Base-by-base conservation (phyloP, 2,888 invertebrate species). In the Sphinx pinastri region DNA sequence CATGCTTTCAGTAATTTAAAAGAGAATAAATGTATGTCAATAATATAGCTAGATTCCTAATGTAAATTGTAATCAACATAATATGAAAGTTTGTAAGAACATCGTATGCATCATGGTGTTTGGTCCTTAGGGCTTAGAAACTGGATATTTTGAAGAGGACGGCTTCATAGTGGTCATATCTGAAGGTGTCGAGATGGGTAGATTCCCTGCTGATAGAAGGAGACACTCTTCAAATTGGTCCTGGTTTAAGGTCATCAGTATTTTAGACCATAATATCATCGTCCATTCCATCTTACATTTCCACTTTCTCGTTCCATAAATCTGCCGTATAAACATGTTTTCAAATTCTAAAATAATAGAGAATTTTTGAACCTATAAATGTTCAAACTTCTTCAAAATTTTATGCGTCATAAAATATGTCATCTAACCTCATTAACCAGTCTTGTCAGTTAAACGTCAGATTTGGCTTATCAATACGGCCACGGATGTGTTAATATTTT, bases 241-340 rank as follows among this genome's bases (percentile, higher is more conserved):
- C 90, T 96, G 96, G 96, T 92, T 96, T 89, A 96, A 96, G 96
- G 96, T 96, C 94, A 90, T 93, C 90, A 84, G 84, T 84, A 85
- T 87, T 88, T 86, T 87, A 84, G 83, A 88, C 82, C 85, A 82
- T 81, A 84, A 80, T 75, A 77, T 84, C 86, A 87, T 84, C 81
- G 81, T 87, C 88, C 92, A 91, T 92, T 91, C 92, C 92, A 91
- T 90, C 83, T 90, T 86, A 85, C 85, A 89, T 86, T 85, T 83
- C 88, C 81, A 79, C 71, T 75, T 73, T 47, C 31, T 47, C 47
- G 19, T 57, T 13, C 16, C 10, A 57, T n/a, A 45, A 63, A 45
- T 63, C 52, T 52, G 52, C 45, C 13, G 52, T 63, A 19, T 19
- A 63, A 45, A 19, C 38, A 19, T n/a, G 16, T 31, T 45, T 45